Evolutionary conservation across 2,888 invertebrate species (phyloP).

Genomic region (Caenorhabditis virilis): DNA sequence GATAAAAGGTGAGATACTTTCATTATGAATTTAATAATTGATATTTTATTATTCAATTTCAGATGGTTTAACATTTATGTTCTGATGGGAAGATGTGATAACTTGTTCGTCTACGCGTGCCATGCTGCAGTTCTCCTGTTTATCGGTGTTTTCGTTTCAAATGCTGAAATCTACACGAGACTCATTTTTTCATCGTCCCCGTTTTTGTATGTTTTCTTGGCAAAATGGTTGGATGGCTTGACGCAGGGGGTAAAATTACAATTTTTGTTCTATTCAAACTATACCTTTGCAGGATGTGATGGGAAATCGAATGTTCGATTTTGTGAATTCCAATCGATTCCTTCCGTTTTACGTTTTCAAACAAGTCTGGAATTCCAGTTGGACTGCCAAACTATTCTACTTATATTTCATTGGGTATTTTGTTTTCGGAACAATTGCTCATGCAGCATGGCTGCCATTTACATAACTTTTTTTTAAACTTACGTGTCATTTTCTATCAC

Average conservation of each 20-base stretch:
- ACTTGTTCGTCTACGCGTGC: conserved; percentile 45
- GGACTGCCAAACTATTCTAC: conserved; percentile 16
- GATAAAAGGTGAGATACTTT: conserved; percentile 14
- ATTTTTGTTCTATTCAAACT: not conserved
- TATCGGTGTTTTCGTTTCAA: conserved; percentile 52
- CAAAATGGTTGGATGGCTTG: conserved; percentile 44
- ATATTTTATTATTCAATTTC: not conserved
- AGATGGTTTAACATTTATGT: conserved; percentile 30
- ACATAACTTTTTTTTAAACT: conserved; percentile 37
- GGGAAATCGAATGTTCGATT: conserved; percentile 37
- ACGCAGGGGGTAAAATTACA: conserved; percentile 38
- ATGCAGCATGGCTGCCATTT: conserved; percentile 62
- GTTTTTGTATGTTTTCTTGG: conserved; percentile 53
- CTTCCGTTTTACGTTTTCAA: conserved; percentile 17
- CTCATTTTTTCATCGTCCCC: conserved; percentile 61
- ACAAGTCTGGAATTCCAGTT: conserved; percentile 23
- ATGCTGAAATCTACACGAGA: conserved; percentile 59
- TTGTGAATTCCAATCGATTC: not conserved
- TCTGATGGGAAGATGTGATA: conserved; percentile 19
- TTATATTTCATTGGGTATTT: conserved; percentile 57
- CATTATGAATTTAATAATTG: not conserved
- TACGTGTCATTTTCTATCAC: too few relatives aligned
- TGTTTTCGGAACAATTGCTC: conserved; percentile 55
- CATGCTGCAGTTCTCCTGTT: conserved; percentile 50
- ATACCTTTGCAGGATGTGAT: conserved; percentile 7